A percentile compares a stretch with the other conserved stretches of the same genome.
These are phyloP conservation scores for Holothuria glaberrima DNA, from an alignment of 35 echinoderm and acorn worm genomes.

Conservation along the genomic window DNA sequence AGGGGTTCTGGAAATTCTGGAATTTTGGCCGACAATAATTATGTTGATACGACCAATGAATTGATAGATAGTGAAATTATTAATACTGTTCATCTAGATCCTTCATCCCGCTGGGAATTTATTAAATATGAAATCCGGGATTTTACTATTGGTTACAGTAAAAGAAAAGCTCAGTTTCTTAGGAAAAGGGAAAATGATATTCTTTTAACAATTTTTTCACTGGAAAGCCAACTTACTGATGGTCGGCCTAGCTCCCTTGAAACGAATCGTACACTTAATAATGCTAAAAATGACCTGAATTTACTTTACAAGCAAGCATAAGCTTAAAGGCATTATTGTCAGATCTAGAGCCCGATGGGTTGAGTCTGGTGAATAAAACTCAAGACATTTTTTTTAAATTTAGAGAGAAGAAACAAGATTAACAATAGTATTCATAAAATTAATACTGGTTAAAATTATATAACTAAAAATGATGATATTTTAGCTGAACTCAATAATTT, in stretches of 20 bases:
- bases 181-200: neutral
- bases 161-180: too few species aligned
- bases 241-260: neutral
- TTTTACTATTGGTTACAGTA: neutral
- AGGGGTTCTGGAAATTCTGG: neutral
- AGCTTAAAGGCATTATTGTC: constrained; percentile 30
- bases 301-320: neutral
- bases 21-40: constrained; percentile 16
- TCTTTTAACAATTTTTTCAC: too few species aligned
- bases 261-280: neutral
- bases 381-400: too few species aligned
- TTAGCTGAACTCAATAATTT: too few species aligned
- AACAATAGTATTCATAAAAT: constrained; percentile 21
- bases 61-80: neutral
- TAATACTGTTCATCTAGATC: neutral
- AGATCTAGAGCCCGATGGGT: constrained; percentile 23
- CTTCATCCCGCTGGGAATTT: too few species aligned
- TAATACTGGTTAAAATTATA: too few species aligned
- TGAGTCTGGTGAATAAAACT: constrained; percentile 46
- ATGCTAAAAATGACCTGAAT: neutral
- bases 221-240: neutral
- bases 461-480: too few species aligned
- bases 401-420: constrained; percentile 26
- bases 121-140: neutral
- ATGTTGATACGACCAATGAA: neutral